phyloP scores from a whole-genome alignment of 2,797 vertebrate species.

The Falco columbarius region DNA sequence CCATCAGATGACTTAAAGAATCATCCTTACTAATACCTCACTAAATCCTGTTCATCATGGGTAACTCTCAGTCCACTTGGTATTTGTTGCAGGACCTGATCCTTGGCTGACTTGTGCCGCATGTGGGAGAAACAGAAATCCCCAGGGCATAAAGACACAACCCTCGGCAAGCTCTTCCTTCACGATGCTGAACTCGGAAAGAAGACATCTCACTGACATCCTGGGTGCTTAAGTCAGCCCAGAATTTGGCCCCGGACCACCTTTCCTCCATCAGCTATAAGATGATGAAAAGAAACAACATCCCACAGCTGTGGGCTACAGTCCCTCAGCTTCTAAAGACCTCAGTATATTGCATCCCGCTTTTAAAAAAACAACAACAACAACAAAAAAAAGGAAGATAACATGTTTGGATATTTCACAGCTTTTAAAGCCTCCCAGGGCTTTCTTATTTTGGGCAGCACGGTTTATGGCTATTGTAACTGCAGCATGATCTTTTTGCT shows the following conservation, averaged over 20 bases:
- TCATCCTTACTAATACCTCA: conserved; percentile 51
- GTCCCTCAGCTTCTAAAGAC: background rate
- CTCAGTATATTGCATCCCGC: conserved; percentile 46
- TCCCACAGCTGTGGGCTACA: background rate
- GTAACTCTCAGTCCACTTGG: conserved; percentile 43
- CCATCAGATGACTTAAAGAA: background rate
- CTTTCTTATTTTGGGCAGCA: conserved; percentile 70
- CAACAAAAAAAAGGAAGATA: background rate
- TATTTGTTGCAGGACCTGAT: background rate
- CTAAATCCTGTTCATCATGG: conserved; percentile 63
- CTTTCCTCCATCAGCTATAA: background rate
- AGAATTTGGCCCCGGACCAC: background rate
- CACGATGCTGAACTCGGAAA: background rate
- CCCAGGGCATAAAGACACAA: background rate
- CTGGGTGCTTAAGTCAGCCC: background rate
- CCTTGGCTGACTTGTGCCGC: background rate
- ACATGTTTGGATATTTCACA: conserved; percentile 72
- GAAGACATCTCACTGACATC: background rate
- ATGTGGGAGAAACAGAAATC: background rate
- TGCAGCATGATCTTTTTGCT: background rate
- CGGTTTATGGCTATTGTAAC: conserved; percentile 46
- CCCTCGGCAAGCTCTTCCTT: background rate
- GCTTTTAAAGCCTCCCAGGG: conserved; percentile 74
- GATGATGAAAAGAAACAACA: background rate
- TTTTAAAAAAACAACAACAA: background rate